phyloP scores from a whole-genome alignment of 2,888 invertebrate genomes.

The Caenorhabditis drosophilae region DNA sequence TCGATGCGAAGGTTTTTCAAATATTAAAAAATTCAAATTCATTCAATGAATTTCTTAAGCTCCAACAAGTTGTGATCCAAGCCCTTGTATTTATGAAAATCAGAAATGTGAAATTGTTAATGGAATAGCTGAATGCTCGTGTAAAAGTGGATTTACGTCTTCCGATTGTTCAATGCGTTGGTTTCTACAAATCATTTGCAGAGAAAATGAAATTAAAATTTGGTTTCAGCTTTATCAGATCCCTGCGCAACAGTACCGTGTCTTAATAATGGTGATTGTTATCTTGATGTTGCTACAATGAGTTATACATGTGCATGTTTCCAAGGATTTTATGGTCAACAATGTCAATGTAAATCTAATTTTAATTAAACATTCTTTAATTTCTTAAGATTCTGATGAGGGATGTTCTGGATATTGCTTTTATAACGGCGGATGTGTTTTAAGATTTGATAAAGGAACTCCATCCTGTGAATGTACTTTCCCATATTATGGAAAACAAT shows the following conservation, averaged over 20 bases:
- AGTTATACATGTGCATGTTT: slow-evolving; percentile 25
- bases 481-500: slow-evolving; percentile 21
- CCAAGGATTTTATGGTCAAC: slow-evolving; percentile 31
- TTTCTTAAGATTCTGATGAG: slow-evolving; percentile 9
- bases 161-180: slow-evolving; percentile 27
- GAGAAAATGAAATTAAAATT: too few species aligned
- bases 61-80: slow-evolving; percentile 28
- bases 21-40: not conserved
- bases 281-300: slow-evolving; percentile 15
- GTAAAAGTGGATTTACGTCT: slow-evolving; percentile 34
- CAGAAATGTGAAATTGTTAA: slow-evolving; percentile 29
- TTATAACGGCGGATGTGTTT: slow-evolving; percentile 29
- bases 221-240: slow-evolving; percentile 19
- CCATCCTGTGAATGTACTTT: slow-evolving; percentile 32
- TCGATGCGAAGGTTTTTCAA: slow-evolving; percentile 1
- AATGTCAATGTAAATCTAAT: slow-evolving; percentile 24
- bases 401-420: slow-evolving; percentile 24
- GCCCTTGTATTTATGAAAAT: slow-evolving; percentile 25
- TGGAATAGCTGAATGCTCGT: slow-evolving; percentile 28
- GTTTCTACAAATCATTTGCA: slow-evolving; percentile 4
- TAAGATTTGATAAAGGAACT: slow-evolving; percentile 18
- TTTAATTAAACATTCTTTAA: not conserved
- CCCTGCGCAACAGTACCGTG: slow-evolving; percentile 29
- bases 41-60: slow-evolving; percentile 3
- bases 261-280: slow-evolving; percentile 29